These are phyloP conservation scores for Echinarachnius parma DNA, from an alignment of 53 echinoderm and acorn worm species.

Conservation along the genomic window DNA sequence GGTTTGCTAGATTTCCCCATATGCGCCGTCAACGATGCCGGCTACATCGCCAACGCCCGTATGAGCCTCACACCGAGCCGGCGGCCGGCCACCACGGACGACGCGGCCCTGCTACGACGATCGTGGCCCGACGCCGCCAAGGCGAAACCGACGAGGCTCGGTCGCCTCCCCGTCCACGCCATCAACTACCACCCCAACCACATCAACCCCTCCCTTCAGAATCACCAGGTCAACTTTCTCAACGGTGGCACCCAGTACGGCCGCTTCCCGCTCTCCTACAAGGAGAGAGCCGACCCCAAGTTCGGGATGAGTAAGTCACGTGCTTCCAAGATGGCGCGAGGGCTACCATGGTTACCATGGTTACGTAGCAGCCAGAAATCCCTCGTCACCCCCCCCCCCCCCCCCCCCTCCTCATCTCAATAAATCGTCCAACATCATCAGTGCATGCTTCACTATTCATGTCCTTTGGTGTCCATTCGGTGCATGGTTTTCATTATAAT, in stretches of 20 bases:
- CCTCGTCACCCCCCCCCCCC: neutral
- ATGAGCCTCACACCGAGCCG: conserved; percentile 37
- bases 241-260: conserved; percentile 64
- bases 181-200: conserved; percentile 92
- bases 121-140: too few species aligned
- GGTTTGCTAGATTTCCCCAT: conserved; percentile 94
- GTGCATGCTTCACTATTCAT: neutral
- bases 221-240: conserved; percentile 63
- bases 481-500: neutral
- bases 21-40: conserved; percentile 91
- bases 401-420: neutral
- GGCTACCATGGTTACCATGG: neutral
- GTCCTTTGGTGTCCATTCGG: neutral
- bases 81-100: conserved; percentile 54
- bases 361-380: neutral
- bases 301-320: conserved; percentile 86
- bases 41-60: conserved; percentile 62
- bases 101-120: neutral
- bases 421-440: neutral
- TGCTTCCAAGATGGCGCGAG: neutral
- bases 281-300: conserved; percentile 73
- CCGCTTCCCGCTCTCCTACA: conserved; percentile 66
- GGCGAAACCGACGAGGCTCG: neutral
- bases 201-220: conserved; percentile 75
- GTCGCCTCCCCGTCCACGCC: conserved; percentile 65